Conservation (phyloP, 2,113 vertebrate species). For the Austrofundulus limnaeus region DNA sequence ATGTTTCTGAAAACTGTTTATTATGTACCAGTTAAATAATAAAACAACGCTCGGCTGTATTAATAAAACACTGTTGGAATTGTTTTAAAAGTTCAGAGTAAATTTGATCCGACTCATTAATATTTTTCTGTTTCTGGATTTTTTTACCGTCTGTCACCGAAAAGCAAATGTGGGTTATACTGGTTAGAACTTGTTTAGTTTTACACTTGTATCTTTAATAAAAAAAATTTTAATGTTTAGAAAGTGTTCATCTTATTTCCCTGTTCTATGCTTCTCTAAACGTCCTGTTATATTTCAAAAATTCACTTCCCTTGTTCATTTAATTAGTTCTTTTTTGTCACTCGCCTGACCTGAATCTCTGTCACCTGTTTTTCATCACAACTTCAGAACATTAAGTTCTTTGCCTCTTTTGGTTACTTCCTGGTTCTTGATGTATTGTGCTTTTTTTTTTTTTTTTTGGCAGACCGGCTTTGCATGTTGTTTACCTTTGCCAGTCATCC, state of each 20-base stretch:
- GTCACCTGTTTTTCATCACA: neutral
- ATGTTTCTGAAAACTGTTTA: neutral
- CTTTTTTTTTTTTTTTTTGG: neutral
- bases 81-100: neutral
- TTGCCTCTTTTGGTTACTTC: neutral
- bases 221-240: neutral
- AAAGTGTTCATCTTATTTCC: neutral
- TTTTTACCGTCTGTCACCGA: too few species aligned
- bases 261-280: neutral
- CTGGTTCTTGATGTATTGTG: neutral
- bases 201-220: neutral
- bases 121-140: too few species aligned
- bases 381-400: neutral
- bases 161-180: too few species aligned
- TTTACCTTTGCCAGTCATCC: neutral
- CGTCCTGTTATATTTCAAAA: neutral
- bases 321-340: neutral
- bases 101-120: too few species aligned
- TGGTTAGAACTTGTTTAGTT: too few species aligned
- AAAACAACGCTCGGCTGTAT: neutral
- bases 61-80: too few species aligned
- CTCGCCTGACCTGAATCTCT: neutral
- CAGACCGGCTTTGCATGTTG: neutral
- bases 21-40: neutral
- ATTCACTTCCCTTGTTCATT: neutral